phyloP scores from a whole-genome alignment of 2,888 invertebrate genomes.

The Hyposoter didymator region DNA sequence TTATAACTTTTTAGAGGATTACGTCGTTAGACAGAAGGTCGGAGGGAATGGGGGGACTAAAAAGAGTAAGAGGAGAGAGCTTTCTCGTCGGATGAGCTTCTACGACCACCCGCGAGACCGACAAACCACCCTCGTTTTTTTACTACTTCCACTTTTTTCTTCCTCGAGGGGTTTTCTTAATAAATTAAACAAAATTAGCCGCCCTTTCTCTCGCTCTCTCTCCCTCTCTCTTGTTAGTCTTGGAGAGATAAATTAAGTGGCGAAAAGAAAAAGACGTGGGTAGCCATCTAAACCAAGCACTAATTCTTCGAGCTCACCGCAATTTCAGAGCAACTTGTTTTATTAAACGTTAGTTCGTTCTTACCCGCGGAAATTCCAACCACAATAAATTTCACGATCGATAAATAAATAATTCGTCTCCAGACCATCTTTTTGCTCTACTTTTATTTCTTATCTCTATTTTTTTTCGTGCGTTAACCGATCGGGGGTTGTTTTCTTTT shows the following conservation, averaged over 20 bases:
- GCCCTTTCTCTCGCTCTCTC: constrained; percentile 51
- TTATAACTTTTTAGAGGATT: constrained; percentile 82
- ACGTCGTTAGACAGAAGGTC: constrained; percentile 76
- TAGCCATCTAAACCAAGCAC: constrained; percentile 42
- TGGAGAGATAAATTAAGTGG: constrained; percentile 77
- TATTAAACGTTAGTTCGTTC: constrained; percentile 13
- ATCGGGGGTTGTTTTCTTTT: constrained; percentile 14
- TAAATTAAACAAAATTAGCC: constrained; percentile 82
- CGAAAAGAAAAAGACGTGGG: constrained; percentile 64
- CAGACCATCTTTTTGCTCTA: not conserved
- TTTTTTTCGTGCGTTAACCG: not conserved
- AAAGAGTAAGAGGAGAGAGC: constrained; percentile 4
- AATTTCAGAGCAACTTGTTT: constrained; percentile 38
- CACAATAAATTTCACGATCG: constrained; percentile 1
- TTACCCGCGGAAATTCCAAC: constrained; percentile 30
- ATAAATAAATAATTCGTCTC: not conserved
- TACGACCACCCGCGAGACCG: constrained; percentile 47
- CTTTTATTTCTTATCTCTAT: not conserved
- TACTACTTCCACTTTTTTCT: constrained; percentile 26
- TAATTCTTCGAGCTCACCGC: constrained; percentile 44
- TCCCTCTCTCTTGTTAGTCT: constrained; percentile 53
- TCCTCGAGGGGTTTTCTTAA: constrained; percentile 76
- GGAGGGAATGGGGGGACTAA: not conserved
- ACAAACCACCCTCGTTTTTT: constrained; percentile 25
- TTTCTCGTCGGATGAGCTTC: constrained; percentile 56